Conservation (phyloP, 1,140 invertebrate species). For the Pseudoatta argentina region DNA sequence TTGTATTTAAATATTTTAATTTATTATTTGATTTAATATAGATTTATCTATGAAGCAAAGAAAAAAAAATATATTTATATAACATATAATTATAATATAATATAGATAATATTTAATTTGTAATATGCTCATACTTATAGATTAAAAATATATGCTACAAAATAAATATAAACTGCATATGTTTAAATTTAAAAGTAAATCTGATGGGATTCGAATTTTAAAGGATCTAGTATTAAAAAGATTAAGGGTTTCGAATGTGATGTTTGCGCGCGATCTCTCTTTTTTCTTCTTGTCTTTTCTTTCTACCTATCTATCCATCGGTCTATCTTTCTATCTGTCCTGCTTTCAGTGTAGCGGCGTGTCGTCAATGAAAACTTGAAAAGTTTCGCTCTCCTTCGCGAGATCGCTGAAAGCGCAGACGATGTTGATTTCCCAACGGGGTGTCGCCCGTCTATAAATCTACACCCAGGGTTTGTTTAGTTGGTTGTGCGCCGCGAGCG, state of each 20-base stretch:
- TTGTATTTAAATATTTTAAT: not conserved
- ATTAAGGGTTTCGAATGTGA: too few species aligned
- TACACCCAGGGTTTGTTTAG: slow-evolving; percentile 76
- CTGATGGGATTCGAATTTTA: not conserved
- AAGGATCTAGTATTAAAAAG: too few species aligned
- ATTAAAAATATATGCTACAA: not conserved
- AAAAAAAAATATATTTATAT: not conserved
- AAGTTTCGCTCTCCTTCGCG: slow-evolving; percentile 68
- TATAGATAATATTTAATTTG: not conserved
- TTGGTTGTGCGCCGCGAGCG: slow-evolving; percentile 1
- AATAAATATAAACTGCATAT: not conserved
- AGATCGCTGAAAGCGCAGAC: slow-evolving; percentile 71
- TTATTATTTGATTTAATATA: not conserved
- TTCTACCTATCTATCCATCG: not conserved
- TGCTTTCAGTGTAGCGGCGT: not conserved
- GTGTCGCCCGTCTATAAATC: slow-evolving; percentile 79
- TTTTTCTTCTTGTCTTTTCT: not conserved
- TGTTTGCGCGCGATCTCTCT: not conserved
- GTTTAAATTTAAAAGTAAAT: slow-evolving; percentile 13
- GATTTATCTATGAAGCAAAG: not conserved
- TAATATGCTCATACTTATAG: not conserved
- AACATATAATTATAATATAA: not conserved
- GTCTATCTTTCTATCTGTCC: not conserved
- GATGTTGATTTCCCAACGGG: slow-evolving; percentile 79
- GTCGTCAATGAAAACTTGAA: slow-evolving; percentile 75